Evolutionary conservation across 2,888 invertebrate species (phyloP), one percentile per base, ranked within the genome.

Genomic region (Portevinia maculata): DNA sequence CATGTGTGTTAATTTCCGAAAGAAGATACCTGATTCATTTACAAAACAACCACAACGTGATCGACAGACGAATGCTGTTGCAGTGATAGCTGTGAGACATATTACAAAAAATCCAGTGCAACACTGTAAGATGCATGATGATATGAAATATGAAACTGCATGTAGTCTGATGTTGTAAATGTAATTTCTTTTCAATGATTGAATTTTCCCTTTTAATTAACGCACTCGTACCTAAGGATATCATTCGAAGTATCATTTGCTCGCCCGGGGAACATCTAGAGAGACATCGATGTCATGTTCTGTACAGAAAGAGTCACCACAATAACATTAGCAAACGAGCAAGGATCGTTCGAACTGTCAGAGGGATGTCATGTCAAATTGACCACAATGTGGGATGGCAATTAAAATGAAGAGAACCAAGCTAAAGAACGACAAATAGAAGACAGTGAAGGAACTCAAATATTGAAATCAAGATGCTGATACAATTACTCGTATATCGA

Each of bases 331-430:
- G 37, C 75, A 64, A 75, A 64, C 69, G 62, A 6, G 24, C 41
- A 39, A 50, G 70, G 48, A 76, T 76, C 76, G 15, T n/a, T 75
- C 55, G 34, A 44, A 37, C 57, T 74, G 74, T 44, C 53, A 69
- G 55, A 17, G 17, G n/a, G 57, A 64, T 65, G 64, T 46, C 41
- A 69, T 64, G 39, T 69, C 79, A 81, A 81, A 59, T 64, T 32
- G 34, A 76, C 65, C 81, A 67, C 70, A 76, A 76, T 71, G 76
- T 83, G 71, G 70, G 71, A 76, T 76, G 76, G 76, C 65, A 78
- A 83, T 76, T 83, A 83, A 76, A 71, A 69, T 32, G 13, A 46
- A 55, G 52, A 7, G 28, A 60, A 64, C 8, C 34, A 46, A 37
- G 30, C 24, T 11, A 11, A 44, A 19, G 44, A 24, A 13, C 21